Evolutionary conservation across 2,113 vertebrate genomes (phyloP).

Genomic region (Corythornis vintsioides): DNA sequence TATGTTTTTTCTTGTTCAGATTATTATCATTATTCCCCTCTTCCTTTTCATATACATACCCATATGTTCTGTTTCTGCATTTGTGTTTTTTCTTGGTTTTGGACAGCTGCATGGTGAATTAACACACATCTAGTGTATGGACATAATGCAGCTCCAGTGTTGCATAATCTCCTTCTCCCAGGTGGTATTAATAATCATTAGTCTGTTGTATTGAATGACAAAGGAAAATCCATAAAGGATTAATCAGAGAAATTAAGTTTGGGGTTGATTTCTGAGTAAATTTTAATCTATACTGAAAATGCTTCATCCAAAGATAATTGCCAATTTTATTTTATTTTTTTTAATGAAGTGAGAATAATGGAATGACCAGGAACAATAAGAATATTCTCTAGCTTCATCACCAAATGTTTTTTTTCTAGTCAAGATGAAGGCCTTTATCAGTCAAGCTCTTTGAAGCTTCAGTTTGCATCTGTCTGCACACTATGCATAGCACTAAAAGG

Average conservation of each 20-base stretch:
- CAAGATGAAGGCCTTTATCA: not conserved
- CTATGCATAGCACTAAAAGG: not conserved
- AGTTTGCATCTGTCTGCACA: not conserved
- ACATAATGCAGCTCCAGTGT: not conserved
- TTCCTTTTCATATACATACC: not conserved
- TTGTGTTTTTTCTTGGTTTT: not conserved
- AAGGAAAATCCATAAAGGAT: slow-evolving; percentile 56
- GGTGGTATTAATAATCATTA: slow-evolving; percentile 54
- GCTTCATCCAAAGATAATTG: slow-evolving; percentile 59
- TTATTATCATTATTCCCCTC: not conserved
- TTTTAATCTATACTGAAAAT: slow-evolving; percentile 57
- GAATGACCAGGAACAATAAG: slow-evolving; percentile 9
- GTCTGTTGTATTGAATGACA: slow-evolving; percentile 34
- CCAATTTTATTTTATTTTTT: not conserved
- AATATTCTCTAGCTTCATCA: slow-evolving; percentile 29
- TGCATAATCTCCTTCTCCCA: slow-evolving; percentile 50
- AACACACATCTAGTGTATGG: not conserved
- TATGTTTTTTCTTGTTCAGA: not conserved
- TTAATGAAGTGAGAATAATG: slow-evolving; percentile 35
- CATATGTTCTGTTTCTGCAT: not conserved
- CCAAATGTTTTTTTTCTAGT: not conserved
- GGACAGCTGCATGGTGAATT: not conserved
- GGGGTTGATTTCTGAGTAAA: slow-evolving; percentile 45
- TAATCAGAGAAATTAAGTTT: slow-evolving; percentile 57
- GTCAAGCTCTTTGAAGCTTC: not conserved